Base-by-base conservation (phyloP, 2,113 vertebrate species). In the Pedionomus torquatus region DNA sequence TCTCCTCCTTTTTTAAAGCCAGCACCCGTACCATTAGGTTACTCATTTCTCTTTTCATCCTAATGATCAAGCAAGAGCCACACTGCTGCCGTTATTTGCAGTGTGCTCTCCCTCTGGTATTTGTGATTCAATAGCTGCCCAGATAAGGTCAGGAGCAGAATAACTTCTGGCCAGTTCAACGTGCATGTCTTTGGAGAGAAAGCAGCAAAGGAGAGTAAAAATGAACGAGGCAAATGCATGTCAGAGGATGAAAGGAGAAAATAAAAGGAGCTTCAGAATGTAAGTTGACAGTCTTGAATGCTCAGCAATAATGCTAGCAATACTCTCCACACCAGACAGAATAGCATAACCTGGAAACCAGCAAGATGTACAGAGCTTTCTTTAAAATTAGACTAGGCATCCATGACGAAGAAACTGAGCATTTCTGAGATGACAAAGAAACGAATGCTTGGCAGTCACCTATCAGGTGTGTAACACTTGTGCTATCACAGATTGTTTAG, bases 211-310 rank as follows among this genome's bases (percentile, higher is more conserved):
- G 26, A 79, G 19, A 82, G 11, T 5, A 76, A 64, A 77, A 77
- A 72, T 5, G 87, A 87, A 82, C 24, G 24, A 69, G 66, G 76
- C 5, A 41, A 87, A 39, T 52, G 71, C 10, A 14, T 18, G 31
- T n/a, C 44, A 90, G 35, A 94, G 20, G 37, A 69, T 57, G 44
- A 83, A 90, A 86, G n/a, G 3, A 89, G n/a, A 66, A 96, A 61
- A 76, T 13, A 78, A 72, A 93, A 83, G 21, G 24, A 70, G 9
- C 25, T 58, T 16, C 1, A 76, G 41, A 79, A 71, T 26, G 1
- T 28, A 78, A 79, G 28, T 2, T 54, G 79, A 57, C 44, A 76
- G 83, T 44, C 43, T 35, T 51, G 37, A 95, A 76, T 31, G 18
- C n/a, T 85, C 92, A 76, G 61, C 75, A 85, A 8, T 30, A 84